Conservation (phyloP, 2,113 vertebrate species). For the Condylura cristata region DNA sequence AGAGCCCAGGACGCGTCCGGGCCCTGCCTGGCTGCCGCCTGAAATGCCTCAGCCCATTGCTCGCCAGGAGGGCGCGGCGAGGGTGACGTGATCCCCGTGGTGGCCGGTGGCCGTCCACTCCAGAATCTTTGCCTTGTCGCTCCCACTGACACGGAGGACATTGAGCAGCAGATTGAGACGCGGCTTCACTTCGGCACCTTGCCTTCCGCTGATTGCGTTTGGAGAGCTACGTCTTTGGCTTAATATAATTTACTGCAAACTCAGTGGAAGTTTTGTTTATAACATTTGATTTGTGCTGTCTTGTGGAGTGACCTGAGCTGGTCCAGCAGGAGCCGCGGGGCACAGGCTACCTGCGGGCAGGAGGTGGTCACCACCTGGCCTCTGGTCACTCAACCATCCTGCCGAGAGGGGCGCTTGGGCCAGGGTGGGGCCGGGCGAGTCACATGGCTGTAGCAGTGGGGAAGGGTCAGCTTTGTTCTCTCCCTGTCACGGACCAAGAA, state of each 20-base stretch:
- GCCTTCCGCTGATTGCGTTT: neutral
- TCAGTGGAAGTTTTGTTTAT: neutral
- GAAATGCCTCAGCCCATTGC: neutral
- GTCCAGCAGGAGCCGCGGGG: neutral
- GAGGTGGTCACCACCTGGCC: too few relatives aligned
- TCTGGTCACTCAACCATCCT: neutral
- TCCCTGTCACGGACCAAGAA: neutral
- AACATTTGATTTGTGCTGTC: neutral
- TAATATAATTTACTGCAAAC: neutral
- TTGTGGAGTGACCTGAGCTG: neutral
- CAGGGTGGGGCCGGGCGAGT: neutral
- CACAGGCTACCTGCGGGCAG: neutral
- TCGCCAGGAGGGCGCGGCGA: neutral
- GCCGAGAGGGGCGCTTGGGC: too few relatives aligned
- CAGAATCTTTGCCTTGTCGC: neutral
- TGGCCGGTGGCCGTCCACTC: neutral
- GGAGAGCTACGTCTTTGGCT: neutral
- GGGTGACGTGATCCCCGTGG: neutral
- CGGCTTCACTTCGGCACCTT: neutral
- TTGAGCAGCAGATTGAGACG: neutral
- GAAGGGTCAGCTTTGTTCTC: neutral
- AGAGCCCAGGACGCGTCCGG: neutral
- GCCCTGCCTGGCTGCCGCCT: neutral
- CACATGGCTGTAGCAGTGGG: neutral
- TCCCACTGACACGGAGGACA: neutral